A percentile compares a stretch with the other conserved stretches of the same genome.
These are phyloP conservation scores for Cynopterus brachyotis DNA, from an alignment of 2,113 vertebrate species.

Conservation along the genomic window DNA sequence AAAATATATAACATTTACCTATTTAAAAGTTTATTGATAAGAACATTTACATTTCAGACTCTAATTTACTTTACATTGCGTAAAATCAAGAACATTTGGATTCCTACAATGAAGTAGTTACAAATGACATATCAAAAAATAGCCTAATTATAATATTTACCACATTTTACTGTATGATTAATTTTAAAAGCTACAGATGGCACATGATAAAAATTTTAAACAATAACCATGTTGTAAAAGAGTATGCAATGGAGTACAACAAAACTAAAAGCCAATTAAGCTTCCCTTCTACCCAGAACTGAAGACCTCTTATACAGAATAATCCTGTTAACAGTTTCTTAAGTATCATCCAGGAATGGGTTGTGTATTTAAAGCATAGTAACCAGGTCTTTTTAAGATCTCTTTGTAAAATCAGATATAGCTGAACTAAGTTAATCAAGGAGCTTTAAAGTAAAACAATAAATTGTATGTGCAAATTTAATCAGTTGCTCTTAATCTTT, in stretches of 20 bases:
- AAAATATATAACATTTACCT: background rate
- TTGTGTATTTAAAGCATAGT: background rate
- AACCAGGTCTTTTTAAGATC: background rate
- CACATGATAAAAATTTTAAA: background rate
- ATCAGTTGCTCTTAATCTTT: background rate
- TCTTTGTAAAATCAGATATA: background rate
- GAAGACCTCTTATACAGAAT: background rate
- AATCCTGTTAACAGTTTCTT: background rate
- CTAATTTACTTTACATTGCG: background rate
- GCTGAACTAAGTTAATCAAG: background rate
- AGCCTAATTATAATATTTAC: constrained; percentile 9
- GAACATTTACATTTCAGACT: background rate
- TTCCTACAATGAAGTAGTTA: background rate
- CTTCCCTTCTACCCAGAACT: background rate
- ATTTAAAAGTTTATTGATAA: background rate
- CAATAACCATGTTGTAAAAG: constrained; percentile 23
- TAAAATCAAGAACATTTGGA: background rate
- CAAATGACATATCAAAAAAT: constrained; percentile 1
- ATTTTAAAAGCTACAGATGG: constrained; percentile 54
- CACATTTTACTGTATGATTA: constrained; percentile 19
- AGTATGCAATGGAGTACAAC: background rate
- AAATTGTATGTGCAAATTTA: background rate
- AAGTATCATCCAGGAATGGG: background rate
- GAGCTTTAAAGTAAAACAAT: background rate
- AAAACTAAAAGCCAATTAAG: background rate